phyloP scores from a whole-genome alignment of 2,113 vertebrate species.

The Elachura formosa region DNA sequence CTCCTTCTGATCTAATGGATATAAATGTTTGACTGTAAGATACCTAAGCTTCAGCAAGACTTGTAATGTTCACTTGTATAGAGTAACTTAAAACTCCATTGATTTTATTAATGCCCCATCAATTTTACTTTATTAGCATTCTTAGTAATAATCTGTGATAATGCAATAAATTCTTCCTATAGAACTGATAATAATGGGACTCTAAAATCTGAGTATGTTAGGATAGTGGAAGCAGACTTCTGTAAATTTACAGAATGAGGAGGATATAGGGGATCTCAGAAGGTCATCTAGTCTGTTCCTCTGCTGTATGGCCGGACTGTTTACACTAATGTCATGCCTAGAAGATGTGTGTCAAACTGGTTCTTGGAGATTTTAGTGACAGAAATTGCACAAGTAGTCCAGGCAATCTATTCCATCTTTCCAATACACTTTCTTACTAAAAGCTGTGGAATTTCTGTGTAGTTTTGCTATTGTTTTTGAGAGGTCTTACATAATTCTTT shows the following conservation, averaged over 20 bases:
- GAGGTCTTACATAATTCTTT: background rate
- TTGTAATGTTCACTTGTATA: background rate
- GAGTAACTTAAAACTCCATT: background rate
- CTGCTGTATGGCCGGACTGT: background rate
- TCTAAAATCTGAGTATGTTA: background rate
- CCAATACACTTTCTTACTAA: background rate
- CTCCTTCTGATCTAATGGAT: background rate
- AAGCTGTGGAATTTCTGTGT: background rate
- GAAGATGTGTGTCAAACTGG: background rate
- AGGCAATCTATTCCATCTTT: background rate
- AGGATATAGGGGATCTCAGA: background rate
- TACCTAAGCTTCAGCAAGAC: background rate
- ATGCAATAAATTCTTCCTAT: background rate
- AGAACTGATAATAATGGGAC: background rate
- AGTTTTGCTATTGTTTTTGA: background rate
- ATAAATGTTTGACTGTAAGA: background rate
- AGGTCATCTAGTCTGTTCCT: background rate
- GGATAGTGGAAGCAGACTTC: background rate
- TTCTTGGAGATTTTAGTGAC: background rate
- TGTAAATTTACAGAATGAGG: background rate
- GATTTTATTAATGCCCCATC: too few species aligned
- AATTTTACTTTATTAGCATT: background rate
- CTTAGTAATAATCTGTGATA: background rate
- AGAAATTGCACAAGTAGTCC: background rate
- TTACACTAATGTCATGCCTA: background rate